Conservation (phyloP, 2,797 vertebrate genomes). For the Poeciliopsis gracilis region DNA sequence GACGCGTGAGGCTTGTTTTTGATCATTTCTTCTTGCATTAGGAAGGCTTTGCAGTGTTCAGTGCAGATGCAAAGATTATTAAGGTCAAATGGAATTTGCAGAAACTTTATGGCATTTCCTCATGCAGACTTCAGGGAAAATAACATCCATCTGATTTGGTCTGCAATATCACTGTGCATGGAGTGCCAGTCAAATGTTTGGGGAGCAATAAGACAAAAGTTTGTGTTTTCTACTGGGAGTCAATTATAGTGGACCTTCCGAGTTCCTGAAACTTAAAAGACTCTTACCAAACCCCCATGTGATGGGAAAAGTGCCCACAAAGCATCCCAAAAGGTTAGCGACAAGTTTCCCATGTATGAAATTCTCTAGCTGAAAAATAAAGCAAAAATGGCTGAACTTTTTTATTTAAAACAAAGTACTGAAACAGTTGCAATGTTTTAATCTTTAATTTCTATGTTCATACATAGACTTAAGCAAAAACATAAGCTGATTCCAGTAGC, state of each 20-base stretch:
- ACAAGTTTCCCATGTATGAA: neutral
- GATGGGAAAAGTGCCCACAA: neutral
- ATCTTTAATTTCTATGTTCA: no score
- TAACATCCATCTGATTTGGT: neutral
- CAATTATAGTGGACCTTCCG: neutral
- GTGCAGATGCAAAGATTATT: slow-evolving; percentile 4
- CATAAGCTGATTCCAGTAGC: neutral
- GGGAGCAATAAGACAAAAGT: neutral
- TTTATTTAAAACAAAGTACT: neutral
- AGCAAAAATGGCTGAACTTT: neutral
- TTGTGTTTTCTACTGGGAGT: neutral
- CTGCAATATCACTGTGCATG: neutral
- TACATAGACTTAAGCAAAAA: neutral
- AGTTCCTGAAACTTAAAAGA: neutral
- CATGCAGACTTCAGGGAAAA: neutral
- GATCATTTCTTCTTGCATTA: slow-evolving; percentile 12
- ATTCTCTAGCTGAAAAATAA: neutral
- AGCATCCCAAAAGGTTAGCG: neutral
- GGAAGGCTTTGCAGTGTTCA: slow-evolving; percentile 7
- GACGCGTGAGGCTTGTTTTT: slow-evolving; percentile 9
- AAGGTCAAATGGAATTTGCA: neutral
- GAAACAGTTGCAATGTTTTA: neutral
- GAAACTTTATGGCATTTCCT: neutral
- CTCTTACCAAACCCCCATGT: neutral
- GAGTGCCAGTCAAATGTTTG: neutral